Evolutionary conservation across 2,888 invertebrate species (phyloP).

Genomic region (Drosophila cognata): DNA sequence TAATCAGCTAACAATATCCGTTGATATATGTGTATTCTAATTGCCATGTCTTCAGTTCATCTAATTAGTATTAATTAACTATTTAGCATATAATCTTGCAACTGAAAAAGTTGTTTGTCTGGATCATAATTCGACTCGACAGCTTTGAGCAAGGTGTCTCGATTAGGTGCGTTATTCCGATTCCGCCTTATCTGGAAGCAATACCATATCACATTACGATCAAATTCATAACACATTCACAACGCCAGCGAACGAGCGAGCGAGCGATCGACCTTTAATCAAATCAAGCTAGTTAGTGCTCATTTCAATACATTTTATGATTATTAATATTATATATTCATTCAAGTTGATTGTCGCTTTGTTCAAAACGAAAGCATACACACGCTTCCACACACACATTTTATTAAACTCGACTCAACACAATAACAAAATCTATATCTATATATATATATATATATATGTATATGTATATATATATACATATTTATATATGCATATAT

Average conservation of each 20-base stretch:
- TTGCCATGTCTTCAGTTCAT: neutral
- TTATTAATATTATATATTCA: conserved; percentile 75
- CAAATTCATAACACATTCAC: conserved; percentile 30
- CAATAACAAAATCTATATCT: conserved; percentile 15
- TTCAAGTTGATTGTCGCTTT: conserved; percentile 74
- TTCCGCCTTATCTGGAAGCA: conserved; percentile 25
- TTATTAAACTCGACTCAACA: conserved; percentile 32
- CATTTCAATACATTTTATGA: conserved; percentile 76
- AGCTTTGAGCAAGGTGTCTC: conserved; percentile 31
- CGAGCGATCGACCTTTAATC: conserved; percentile 63
- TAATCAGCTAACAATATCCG: neutral
- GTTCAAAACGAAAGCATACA: conserved; percentile 54
- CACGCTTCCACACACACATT: conserved; percentile 47
- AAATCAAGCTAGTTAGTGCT: conserved; percentile 73
- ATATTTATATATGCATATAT: conserved; percentile 44
- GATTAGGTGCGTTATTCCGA: conserved; percentile 18
- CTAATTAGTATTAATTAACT: neutral
- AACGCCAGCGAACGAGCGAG: neutral
- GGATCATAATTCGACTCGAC: conserved; percentile 25
- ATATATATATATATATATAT: neutral
- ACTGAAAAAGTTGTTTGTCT: conserved; percentile 12
- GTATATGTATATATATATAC: neutral
- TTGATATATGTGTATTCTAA: neutral
- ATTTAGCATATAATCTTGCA: neutral
- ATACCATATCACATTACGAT: conserved; percentile 75